A percentile compares a stretch with the other conserved stretches of the same genome.
These are phyloP conservation scores for Platyura marginata DNA, from an alignment of 1,140 invertebrate genomes.

Conservation along the genomic window DNA sequence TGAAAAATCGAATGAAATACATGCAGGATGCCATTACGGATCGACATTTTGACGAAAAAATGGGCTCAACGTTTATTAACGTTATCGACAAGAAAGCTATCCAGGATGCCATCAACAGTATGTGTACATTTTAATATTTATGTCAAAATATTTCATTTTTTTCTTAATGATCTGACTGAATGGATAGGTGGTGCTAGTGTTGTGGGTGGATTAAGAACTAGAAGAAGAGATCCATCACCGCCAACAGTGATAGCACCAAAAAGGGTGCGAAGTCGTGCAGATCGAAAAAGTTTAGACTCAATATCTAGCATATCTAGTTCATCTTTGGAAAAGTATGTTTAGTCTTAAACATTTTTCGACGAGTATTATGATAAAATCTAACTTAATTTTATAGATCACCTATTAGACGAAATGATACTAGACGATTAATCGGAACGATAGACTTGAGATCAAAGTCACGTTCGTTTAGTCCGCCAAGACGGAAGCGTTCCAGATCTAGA, in stretches of 20 bases:
- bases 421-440: not conserved
- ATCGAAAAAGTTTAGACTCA: conserved; percentile 13
- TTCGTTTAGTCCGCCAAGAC: not conserved
- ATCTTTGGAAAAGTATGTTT: not conserved
- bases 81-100: conserved; percentile 5
- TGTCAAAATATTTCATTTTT: too few relatives aligned
- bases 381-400: too few relatives aligned
- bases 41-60: conserved; percentile 24
- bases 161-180: too few relatives aligned
- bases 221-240: not conserved
- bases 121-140: too few relatives aligned
- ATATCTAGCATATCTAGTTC: conserved; percentile 19
- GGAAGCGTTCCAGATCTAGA: too few relatives aligned
- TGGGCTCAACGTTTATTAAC: conserved; percentile 14
- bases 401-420: not conserved
- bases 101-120: not conserved
- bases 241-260: not conserved
- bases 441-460: not conserved
- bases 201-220: not conserved
- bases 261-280: not conserved
- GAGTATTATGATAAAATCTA: too few relatives aligned
- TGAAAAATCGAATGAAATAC: conserved; percentile 13
- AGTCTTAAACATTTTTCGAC: too few relatives aligned
- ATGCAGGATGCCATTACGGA: conserved; percentile 24
- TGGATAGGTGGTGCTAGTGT: too few relatives aligned